Base-by-base conservation (phyloP, 2,888 invertebrate genomes). In the Deilephila porcellus region DNA sequence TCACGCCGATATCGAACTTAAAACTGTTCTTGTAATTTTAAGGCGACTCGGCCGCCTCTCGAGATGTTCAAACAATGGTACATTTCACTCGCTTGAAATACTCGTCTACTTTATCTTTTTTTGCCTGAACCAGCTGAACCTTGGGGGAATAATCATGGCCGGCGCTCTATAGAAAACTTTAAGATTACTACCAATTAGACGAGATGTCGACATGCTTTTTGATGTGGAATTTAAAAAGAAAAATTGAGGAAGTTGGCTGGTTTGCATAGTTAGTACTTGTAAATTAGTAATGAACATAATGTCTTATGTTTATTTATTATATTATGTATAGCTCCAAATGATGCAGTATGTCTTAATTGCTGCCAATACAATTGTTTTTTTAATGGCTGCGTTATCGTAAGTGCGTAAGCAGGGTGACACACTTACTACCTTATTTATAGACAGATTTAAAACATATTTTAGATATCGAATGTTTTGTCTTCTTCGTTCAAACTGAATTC, bases 71-170 rank as follows among this genome's bases (percentile, higher is more conserved):
- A 62, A 32, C 17, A 29, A 32, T 62, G 29, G 60, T 29, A 45
- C n/a, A 19, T 34, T 34, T 34, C 19, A 62, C 32, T 62, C 62
- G 32, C 62, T 62, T 32, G 19, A 60, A 62, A 29, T 29, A 32
- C 62, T 62, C 62, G 32, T 29, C 62, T 32, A 62, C 62, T 32
- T 62, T 34, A 34, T 19, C 62, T 34, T 62, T 60, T 60, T 34
- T 32, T 62, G 17, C 32, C 62, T 19, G 19, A 62, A 62, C 4
- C 17, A 62, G 32, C 62, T 62, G 19, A 29, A 29, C 62, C 62
- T 34, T 62, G 62, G 32, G 29, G 32, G 34, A 29, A 34, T 62
- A 62, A 62, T 62, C 32, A 62, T 19, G 11, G 45, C 14, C 32
- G 62, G 4, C 6, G 6, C 34, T 32, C 62, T 32, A 34, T 62